Evolutionary conservation across 2,797 vertebrate species (phyloP).

Genomic region (Catharus ustulatus): DNA sequence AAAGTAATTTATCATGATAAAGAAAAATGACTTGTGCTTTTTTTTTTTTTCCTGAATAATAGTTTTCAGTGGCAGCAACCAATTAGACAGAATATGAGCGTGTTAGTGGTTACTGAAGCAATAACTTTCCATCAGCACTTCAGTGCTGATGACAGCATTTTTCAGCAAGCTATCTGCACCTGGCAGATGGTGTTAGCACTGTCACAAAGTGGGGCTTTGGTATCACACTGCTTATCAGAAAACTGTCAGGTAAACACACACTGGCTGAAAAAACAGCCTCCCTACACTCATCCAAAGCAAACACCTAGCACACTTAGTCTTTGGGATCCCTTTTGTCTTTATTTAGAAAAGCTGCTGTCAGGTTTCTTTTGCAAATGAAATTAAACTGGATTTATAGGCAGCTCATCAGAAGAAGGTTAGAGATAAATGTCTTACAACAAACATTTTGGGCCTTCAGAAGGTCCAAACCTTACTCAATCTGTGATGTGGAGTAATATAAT

Average conservation of each 20-base stretch:
- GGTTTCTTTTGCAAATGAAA: constrained; percentile 49
- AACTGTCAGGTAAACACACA: constrained; percentile 57
- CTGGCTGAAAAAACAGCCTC: constrained; percentile 38
- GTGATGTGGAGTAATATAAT: neutral
- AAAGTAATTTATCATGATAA: constrained; percentile 56
- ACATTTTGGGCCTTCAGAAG: neutral
- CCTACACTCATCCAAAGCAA: constrained; percentile 64
- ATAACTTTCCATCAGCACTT: constrained; percentile 50
- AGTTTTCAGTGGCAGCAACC: constrained; percentile 33
- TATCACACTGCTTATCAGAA: constrained; percentile 64
- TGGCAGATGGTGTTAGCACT: constrained; percentile 74
- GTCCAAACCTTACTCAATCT: neutral
- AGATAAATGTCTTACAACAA: neutral
- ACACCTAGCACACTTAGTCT: constrained; percentile 36
- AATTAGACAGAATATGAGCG: constrained; percentile 36
- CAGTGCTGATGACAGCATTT: constrained; percentile 52
- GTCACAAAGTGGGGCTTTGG: constrained; percentile 31
- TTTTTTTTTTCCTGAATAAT: neutral
- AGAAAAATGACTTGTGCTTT: neutral
- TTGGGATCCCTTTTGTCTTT: constrained; percentile 33
- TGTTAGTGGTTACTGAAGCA: constrained; percentile 2
- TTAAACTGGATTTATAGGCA: constrained; percentile 52
- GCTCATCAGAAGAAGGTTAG: neutral
- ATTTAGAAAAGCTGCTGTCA: constrained; percentile 35
- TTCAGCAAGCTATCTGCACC: constrained; percentile 36